Percentiles rank a stretch among this genome's conserved stretches.
Conservation (phyloP, 30 jellyfish, hydroid and myxozoan species). For the Cassiopea xamachana region DNA sequence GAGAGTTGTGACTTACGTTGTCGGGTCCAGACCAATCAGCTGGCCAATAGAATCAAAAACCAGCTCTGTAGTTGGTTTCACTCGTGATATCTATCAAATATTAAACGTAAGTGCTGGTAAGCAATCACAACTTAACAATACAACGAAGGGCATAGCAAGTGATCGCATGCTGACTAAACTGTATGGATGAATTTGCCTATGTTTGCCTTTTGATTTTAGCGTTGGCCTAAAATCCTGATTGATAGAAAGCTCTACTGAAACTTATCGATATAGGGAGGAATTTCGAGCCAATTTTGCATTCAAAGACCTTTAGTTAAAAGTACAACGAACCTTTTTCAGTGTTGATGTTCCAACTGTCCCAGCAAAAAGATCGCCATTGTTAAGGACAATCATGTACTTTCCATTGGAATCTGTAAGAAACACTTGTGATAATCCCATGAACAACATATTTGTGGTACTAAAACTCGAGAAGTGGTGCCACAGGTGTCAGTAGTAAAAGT, state of each 20-base stretch:
- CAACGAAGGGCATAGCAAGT: background rate
- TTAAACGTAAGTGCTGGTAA: background rate
- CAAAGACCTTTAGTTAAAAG: background rate
- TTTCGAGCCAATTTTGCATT: too few species aligned
- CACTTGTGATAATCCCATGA: too few species aligned
- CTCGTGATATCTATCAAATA: conserved; percentile 18
- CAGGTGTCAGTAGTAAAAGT: too few species aligned
- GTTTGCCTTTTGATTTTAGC: too few species aligned
- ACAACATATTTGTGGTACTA: too few species aligned
- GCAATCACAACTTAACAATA: background rate
- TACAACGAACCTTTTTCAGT: conserved; percentile 21
- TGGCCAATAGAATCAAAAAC: conserved; percentile 26
- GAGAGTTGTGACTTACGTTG: background rate
- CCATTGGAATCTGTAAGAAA: conserved; percentile 41
- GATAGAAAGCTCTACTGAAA: too few species aligned
- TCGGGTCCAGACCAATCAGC: background rate
- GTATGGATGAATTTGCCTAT: too few species aligned
- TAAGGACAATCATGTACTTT: conserved; percentile 11
- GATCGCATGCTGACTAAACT: background rate
- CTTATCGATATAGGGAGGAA: too few species aligned
- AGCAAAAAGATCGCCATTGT: conserved; percentile 38
- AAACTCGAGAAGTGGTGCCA: too few species aligned
- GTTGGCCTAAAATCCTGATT: too few species aligned
- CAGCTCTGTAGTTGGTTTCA: conserved; percentile 1
- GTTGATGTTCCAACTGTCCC: conserved; percentile 43